Percentiles rank a stretch among this genome's conserved stretches.
These are phyloP conservation scores for Cepaea nemoralis DNA, from an alignment of 1,140 invertebrate genomes.

Conservation along the genomic window DNA sequence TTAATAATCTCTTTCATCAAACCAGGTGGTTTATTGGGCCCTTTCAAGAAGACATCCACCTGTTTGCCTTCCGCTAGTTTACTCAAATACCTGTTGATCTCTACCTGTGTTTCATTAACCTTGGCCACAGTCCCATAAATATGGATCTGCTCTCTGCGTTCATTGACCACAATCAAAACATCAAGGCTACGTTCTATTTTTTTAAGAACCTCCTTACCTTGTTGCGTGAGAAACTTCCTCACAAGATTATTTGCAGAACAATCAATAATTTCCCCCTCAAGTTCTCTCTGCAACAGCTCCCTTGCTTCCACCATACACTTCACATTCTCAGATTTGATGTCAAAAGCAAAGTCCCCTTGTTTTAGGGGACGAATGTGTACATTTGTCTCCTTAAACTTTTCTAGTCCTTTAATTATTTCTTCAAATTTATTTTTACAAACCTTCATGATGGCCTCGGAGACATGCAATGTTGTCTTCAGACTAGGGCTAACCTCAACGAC, in stretches of 20 bases:
- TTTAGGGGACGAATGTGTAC: constrained; percentile 28
- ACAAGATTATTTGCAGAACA: constrained; percentile 28
- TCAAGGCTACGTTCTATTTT: constrained; percentile 45
- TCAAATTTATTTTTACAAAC: constrained; percentile 43
- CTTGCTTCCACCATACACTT: constrained; percentile 45
- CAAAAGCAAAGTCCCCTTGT: constrained; percentile 45
- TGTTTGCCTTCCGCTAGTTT: constrained; percentile 30
- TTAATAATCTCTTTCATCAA: constrained; percentile 58
- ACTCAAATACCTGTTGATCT: constrained; percentile 49
- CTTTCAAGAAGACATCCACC: constrained; percentile 47
- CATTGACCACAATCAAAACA: constrained; percentile 50
- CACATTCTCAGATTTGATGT: constrained; percentile 46
- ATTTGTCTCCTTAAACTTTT: constrained; percentile 1
- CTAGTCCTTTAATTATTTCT: constrained; percentile 29
- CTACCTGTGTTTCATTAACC: constrained; percentile 25
- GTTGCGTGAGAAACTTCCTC: constrained; percentile 44
- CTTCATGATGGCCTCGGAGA: constrained; percentile 44
- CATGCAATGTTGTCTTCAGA: constrained; percentile 45
- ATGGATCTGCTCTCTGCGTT: constrained; percentile 50
- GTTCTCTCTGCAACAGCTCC: constrained; percentile 40
- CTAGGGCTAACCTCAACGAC: constrained; percentile 45
- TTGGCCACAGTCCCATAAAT: constrained; percentile 48
- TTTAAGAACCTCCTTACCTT: constrained; percentile 47
- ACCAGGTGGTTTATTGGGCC: constrained; percentile 52
- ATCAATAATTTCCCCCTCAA: constrained; percentile 52